A percentile compares a stretch with the other conserved stretches of the same genome.
phyloP scores from a whole-genome alignment of 2,113 vertebrate genomes.

The Opisthocomus hoazin region DNA sequence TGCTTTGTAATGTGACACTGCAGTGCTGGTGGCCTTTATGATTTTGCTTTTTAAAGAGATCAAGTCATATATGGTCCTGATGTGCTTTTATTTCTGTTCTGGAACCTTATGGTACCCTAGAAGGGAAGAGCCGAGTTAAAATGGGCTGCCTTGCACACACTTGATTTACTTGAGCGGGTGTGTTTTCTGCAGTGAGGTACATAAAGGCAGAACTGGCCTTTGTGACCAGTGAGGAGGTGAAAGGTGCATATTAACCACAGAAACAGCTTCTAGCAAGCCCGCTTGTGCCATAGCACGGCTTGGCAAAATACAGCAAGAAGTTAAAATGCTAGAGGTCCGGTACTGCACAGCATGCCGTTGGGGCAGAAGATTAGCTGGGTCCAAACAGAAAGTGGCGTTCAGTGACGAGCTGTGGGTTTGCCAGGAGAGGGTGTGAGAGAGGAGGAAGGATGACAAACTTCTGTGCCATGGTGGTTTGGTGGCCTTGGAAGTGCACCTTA shows the following conservation, averaged over 20 bases:
- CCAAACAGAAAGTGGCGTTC: not conserved
- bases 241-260: not conserved
- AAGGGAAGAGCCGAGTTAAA: not conserved
- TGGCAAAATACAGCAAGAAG: not conserved
- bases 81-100: not conserved
- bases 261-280: not conserved
- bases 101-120: not conserved
- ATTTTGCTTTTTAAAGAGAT: not conserved
- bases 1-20: not conserved
- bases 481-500: not conserved
- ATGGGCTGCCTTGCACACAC: not conserved
- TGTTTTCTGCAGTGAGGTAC: not conserved
- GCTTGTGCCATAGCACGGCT: not conserved
- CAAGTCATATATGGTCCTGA: not conserved
- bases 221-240: not conserved
- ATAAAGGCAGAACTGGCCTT: not conserved
- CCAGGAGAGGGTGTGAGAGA: not conserved
- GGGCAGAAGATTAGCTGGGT: not conserved
- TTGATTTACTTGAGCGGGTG: not conserved
- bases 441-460: not conserved
- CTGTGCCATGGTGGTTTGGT: not conserved
- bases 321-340: not conserved
- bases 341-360: not conserved
- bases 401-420: accelerated
- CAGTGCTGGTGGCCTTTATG: not conserved